These are phyloP conservation scores for Diaphora mendica DNA, from an alignment of 2,888 invertebrate species.

Conservation along the genomic window DNA sequence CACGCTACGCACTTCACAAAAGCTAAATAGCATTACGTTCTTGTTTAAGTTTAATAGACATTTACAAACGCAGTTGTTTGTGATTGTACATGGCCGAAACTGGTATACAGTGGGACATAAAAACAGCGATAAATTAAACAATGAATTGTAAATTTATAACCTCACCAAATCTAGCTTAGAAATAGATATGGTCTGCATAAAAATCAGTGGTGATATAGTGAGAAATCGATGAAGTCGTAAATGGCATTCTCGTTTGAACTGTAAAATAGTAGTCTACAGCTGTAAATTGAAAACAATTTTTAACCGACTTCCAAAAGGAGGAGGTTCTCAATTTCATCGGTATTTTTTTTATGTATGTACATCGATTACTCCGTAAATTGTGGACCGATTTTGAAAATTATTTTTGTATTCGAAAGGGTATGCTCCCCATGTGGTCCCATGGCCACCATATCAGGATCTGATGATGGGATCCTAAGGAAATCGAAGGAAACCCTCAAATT, in stretches of 20 bases:
- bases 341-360: too few relatives aligned
- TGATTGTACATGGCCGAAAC: neutral
- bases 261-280: constrained; percentile 8
- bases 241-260: constrained; percentile 3
- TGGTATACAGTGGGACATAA: neutral
- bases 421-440: too few relatives aligned
- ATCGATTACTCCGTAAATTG: too few relatives aligned
- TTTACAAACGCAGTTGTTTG: neutral
- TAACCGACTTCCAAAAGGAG: too few relatives aligned
- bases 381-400: too few relatives aligned
- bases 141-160: constrained; percentile 26
- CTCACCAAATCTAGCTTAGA: constrained; percentile 29
- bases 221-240: neutral
- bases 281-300: neutral
- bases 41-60: neutral
- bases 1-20: neutral
- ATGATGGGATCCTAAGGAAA: too few relatives aligned
- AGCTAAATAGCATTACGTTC: neutral
- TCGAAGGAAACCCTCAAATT: too few relatives aligned
- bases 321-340: too few relatives aligned
- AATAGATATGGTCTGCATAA: constrained; percentile 26
- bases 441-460: too few relatives aligned
- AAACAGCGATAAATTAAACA: constrained; percentile 12
- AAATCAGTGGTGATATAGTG: constrained; percentile 24
- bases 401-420: too few relatives aligned